Evolutionary conservation across 2,113 vertebrate genomes (phyloP).

Genomic region (Ramphastos sulfuratus): DNA sequence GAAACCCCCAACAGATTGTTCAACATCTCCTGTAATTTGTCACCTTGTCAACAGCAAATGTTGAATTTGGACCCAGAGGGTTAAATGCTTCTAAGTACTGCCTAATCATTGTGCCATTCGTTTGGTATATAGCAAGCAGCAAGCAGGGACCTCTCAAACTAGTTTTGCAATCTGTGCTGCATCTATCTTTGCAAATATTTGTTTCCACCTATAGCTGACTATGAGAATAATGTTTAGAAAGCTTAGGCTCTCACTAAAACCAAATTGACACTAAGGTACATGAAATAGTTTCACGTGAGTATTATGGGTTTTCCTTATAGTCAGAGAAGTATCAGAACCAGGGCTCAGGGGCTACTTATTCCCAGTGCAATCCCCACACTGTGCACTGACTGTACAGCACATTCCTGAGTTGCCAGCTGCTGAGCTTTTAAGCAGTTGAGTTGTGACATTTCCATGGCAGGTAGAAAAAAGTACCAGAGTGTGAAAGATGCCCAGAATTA

Average conservation of each 20-base stretch:
- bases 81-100: neutral
- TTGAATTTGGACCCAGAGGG: neutral
- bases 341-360: neutral
- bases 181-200: neutral
- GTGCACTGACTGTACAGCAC: neutral
- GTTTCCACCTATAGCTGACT: neutral
- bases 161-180: neutral
- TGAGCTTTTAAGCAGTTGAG: neutral
- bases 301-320: neutral
- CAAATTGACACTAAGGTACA: accelerated
- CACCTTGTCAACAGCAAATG: neutral
- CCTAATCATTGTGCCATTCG: neutral
- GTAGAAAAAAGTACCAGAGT: neutral
- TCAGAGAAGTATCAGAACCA: neutral
- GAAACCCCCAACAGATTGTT: neutral
- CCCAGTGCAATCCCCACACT: neutral
- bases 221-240: neutral
- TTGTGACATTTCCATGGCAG: neutral
- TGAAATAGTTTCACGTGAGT: neutral
- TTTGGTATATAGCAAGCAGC: neutral
- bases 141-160: neutral
- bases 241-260: neutral
- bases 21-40: neutral
- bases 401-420: neutral
- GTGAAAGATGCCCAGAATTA: neutral